Base-by-base conservation (phyloP, 2,888 invertebrate genomes). In the Neelides folsomi region DNA sequence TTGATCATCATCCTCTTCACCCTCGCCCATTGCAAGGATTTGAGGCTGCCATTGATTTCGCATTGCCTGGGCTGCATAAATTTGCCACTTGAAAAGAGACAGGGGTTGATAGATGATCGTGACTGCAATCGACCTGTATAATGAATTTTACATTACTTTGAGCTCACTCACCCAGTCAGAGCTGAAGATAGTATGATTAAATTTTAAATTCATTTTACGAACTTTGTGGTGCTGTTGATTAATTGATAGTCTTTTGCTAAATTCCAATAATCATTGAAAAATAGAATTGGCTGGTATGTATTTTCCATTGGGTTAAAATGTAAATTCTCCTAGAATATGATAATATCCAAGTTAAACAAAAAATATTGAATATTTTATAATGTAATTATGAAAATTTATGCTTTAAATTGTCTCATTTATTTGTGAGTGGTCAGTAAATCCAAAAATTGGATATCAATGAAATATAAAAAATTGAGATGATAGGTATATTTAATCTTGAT, bases 251-350 rank as follows among this genome's bases (percentile, higher is more conserved):
- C 95, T 54, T 87, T 78, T 69, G 89, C 82, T 77, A 99, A 82
- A 69, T 99, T 99, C 98, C 98, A 99, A 70, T 94, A 99, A 66
- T 95, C 94, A 74, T 99, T 99, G 55, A 88, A 76, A 70, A 86
- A 95, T 42, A 98, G 73, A 41, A 95, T 86, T 3, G 98, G 98
- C 66, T 89, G 85, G 71, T 99, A 99, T 38, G 81, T 78, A 66
- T 81, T 80, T 6, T 85, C 85, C 57, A 80, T 80, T n/a, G 86
- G 83, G 20, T 88, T 77, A 71, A 97, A 95, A 65, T 85, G 80
- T 44, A 97, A 82, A 71, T 82, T 60, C 36, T 64, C 59, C 44
- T 27, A 7, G 7, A 27, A 27, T 3, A 27, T 3, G 27, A 27
- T n/a, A n/a, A n/a, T n/a, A n/a, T n/a, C n/a, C n/a, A n/a, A n/a